These are phyloP conservation scores for Mormyrops boulengeri DNA, from an alignment of 2,797 vertebrate species.

Conservation along the genomic window DNA sequence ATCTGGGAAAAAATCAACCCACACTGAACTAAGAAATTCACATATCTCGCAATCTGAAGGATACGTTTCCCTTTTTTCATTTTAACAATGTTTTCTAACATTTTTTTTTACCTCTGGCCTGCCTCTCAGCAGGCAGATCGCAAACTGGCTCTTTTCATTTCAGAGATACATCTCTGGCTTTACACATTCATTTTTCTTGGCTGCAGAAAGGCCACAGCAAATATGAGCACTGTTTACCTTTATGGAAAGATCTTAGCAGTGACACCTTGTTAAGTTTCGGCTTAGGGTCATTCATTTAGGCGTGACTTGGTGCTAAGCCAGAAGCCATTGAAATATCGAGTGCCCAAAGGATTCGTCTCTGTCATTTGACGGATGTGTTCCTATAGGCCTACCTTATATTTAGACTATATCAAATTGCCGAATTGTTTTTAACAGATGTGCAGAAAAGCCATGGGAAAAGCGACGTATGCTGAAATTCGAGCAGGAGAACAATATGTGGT, in stretches of 20 bases:
- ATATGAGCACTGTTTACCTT: neutral
- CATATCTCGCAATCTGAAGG: neutral
- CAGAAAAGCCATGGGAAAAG: neutral
- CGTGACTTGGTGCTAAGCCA: neutral
- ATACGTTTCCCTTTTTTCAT: neutral
- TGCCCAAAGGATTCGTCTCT: neutral
- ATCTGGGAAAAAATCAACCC: neutral
- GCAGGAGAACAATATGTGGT: neutral
- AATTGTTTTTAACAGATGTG: slow-evolving; percentile 2
- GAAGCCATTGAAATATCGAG: neutral
- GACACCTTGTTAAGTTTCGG: neutral
- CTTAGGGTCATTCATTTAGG: neutral
- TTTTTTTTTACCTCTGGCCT: neutral
- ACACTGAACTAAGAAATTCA: neutral
- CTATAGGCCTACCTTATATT: neutral
- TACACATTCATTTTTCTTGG: neutral
- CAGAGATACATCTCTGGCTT: neutral
- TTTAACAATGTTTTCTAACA: neutral
- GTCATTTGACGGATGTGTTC: neutral
- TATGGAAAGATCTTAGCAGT: neutral
- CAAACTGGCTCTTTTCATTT: neutral
- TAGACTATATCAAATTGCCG: neutral
- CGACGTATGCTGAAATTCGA: slow-evolving; percentile 1
- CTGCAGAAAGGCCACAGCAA: neutral
- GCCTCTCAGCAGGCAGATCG: neutral